phyloP scores from a whole-genome alignment of 64 coral and sea anemone species.

The Montipora efflorescens region DNA sequence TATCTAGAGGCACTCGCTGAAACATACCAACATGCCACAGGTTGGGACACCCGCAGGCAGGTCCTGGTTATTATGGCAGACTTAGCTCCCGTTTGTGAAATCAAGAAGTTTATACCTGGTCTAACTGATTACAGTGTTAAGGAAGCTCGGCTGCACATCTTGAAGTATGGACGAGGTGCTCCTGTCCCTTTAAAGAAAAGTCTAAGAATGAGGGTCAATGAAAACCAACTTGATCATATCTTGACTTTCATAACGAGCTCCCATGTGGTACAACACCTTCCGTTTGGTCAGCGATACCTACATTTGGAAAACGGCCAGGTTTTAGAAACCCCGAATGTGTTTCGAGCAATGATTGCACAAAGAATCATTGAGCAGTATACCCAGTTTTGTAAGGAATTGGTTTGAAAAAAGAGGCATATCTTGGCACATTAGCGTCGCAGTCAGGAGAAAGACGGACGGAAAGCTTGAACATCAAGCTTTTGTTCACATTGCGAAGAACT shows the following conservation, averaged over 20 bases:
- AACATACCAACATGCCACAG: background rate
- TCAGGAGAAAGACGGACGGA: background rate
- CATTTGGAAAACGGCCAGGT: conserved; percentile 13
- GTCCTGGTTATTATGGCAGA: too few species aligned
- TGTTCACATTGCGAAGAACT: too few species aligned
- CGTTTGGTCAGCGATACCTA: background rate
- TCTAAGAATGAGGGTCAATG: conserved; percentile 24
- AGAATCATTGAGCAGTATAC: conserved; percentile 15
- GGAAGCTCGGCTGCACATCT: conserved; percentile 16
- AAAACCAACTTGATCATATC: conserved; percentile 40
- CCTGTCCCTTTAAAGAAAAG: conserved; percentile 39
- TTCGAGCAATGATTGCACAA: conserved; percentile 4
- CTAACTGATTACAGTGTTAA: background rate
- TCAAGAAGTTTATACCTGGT: too few species aligned
- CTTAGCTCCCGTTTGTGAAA: too few species aligned
- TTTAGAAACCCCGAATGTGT: conserved; percentile 34
- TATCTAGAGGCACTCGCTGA: conserved; percentile 51
- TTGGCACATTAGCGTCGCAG: conserved; percentile 45
- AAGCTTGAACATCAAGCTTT: background rate
- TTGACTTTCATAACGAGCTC: conserved; percentile 54
- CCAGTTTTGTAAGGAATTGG: conserved; percentile 22
- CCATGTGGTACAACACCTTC: conserved; percentile 39
- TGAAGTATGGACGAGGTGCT: conserved; percentile 23
- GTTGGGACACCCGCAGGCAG: too few species aligned
- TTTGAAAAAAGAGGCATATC: conserved; percentile 52